These are phyloP conservation scores for Streptopelia turtur DNA, from an alignment of 2,797 vertebrate species.

Conservation along the genomic window DNA sequence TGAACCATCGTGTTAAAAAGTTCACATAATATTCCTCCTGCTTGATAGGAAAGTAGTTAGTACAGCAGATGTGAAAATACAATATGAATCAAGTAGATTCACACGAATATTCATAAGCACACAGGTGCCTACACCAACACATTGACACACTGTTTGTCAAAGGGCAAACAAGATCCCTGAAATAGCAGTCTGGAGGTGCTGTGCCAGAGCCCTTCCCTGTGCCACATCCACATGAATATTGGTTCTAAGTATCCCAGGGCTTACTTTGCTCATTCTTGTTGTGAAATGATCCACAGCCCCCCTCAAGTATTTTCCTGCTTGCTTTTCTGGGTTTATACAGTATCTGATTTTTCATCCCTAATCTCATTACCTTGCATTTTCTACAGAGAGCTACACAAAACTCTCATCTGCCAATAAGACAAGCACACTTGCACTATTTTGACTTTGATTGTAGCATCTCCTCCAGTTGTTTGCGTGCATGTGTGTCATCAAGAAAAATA, in stretches of 20 bases:
- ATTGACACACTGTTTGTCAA: neutral
- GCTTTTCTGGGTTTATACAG: slow-evolving; percentile 7
- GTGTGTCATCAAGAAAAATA: neutral
- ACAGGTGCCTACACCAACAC: neutral
- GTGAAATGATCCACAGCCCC: neutral
- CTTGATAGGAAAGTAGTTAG: neutral
- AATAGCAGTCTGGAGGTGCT: neutral
- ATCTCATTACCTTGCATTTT: slow-evolving; percentile 24
- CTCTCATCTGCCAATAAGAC: slow-evolving; percentile 9
- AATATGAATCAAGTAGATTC: neutral
- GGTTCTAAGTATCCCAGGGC: neutral
- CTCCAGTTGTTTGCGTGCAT: neutral
- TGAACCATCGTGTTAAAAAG: neutral
- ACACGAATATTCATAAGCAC: neutral
- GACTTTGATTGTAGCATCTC: neutral
- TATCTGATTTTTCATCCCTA: slow-evolving; percentile 38
- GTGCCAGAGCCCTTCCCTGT: neutral
- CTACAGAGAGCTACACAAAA: neutral
- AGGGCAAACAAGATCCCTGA: neutral
- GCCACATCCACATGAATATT: neutral
- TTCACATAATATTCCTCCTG: neutral
- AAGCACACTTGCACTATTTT: neutral
- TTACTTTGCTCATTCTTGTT: neutral
- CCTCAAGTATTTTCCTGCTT: neutral
- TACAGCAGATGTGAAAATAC: neutral